These are phyloP conservation scores for Sinocyclocheilus anshuiensis DNA, from an alignment of 2,113 vertebrate species.

Conservation along the genomic window DNA sequence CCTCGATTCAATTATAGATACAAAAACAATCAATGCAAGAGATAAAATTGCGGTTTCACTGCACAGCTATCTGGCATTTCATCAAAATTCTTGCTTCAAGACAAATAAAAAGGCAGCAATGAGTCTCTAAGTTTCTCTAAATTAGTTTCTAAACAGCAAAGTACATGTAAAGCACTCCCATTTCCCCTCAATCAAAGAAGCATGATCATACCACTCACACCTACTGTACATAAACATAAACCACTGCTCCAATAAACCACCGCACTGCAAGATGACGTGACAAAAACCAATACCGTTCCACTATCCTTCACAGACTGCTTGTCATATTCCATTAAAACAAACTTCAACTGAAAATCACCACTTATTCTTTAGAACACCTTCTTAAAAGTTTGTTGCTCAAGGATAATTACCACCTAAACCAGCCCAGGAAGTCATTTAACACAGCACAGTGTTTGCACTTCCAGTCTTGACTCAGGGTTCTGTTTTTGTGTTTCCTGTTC, in stretches of 20 bases:
- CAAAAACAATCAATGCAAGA: background rate
- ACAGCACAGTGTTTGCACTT: conserved; percentile 28
- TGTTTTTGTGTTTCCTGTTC: conserved; percentile 48
- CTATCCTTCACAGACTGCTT: background rate
- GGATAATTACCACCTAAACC: conserved; percentile 9
- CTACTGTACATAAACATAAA: background rate
- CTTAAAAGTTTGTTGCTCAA: conserved; percentile 29
- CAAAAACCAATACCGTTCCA: background rate
- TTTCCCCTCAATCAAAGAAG: background rate
- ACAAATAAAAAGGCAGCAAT: conserved; percentile 15
- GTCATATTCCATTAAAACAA: background rate
- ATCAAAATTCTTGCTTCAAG: conserved; percentile 34
- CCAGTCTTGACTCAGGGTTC: conserved; percentile 36
- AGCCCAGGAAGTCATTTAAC: conserved; percentile 40
- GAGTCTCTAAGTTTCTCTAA: background rate
- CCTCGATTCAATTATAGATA: background rate
- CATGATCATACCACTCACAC: background rate
- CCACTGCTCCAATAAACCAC: background rate
- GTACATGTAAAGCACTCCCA: background rate
- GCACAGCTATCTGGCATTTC: background rate
- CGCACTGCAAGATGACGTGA: background rate
- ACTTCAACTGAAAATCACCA: conserved; percentile 2
- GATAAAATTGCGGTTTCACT: background rate
- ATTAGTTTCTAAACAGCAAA: background rate
- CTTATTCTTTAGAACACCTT: background rate